Evolutionary conservation across 1,140 invertebrate species (phyloP).

Genomic region (Anastrepha ludens): DNA sequence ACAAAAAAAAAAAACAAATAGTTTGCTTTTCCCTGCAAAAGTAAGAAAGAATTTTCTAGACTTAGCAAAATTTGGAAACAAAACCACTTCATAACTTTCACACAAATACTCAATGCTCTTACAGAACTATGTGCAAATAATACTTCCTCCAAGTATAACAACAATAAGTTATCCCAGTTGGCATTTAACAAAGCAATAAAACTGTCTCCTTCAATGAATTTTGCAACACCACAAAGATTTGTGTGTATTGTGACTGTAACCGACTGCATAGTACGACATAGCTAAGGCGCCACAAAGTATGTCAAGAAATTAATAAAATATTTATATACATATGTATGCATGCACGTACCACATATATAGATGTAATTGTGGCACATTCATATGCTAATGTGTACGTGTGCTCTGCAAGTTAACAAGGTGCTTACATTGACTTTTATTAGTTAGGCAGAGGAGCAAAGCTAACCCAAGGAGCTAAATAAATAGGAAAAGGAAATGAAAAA

Average conservation of each 20-base stretch:
- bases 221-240: constrained; percentile 37
- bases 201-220: constrained; percentile 29
- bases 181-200: constrained; percentile 34
- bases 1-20: neutral
- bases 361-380: constrained; percentile 31
- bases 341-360: neutral
- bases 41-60: too few species aligned
- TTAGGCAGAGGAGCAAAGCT: neutral
- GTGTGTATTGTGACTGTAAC: neutral
- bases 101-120: too few species aligned
- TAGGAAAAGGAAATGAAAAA: neutral
- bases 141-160: neutral
- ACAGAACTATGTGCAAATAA: too few species aligned
- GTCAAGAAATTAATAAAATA: constrained; percentile 49
- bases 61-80: too few species aligned
- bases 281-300: constrained; percentile 15
- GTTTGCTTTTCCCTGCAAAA: neutral
- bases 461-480: neutral
- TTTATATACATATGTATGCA: constrained; percentile 9
- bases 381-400: constrained; percentile 34
- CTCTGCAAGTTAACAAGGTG: constrained; percentile 48
- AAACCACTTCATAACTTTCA: neutral
- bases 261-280: neutral
- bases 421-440: constrained; percentile 52
- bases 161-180: constrained; percentile 22